These are phyloP conservation scores for Lordiphosa fenestrarum DNA, from an alignment of 2,888 invertebrate species.

Conservation along the genomic window DNA sequence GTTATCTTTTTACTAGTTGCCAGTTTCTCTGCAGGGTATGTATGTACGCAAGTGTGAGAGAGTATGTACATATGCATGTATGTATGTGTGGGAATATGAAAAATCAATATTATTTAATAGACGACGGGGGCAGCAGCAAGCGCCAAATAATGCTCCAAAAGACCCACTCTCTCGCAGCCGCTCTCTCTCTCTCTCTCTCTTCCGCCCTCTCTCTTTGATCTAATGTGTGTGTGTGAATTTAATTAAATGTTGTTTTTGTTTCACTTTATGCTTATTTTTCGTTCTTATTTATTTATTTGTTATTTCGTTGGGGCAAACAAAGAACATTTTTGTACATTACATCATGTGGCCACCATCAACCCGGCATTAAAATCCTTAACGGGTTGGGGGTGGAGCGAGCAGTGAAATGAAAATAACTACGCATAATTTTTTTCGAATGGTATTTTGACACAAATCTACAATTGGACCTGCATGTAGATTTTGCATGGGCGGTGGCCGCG, in stretches of 20 bases:
- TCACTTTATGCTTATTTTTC: constrained; percentile 58
- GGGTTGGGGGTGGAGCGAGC: constrained; percentile 16
- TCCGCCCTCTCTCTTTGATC: constrained; percentile 13
- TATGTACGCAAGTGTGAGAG: constrained; percentile 14
- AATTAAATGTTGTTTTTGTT: constrained; percentile 53
- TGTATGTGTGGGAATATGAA: constrained; percentile 62
- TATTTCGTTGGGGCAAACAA: constrained; percentile 54
- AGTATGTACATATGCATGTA: constrained; percentile 39
- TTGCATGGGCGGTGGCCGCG: too few species aligned
- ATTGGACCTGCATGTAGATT: too few species aligned
- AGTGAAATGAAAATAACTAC: constrained; percentile 33
- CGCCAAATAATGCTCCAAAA: constrained; percentile 52
- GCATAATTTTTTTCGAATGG: constrained; percentile 16
- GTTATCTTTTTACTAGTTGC: too few species aligned
- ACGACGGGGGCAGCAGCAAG: constrained; percentile 32
- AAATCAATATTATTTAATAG: constrained; percentile 75
- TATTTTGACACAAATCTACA: too few species aligned
- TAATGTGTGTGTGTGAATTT: constrained; percentile 38
- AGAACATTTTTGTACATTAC: constrained; percentile 58
- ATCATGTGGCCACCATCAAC: constrained; percentile 44
- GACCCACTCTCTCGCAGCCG: constrained; percentile 27
- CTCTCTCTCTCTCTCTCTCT: constrained; percentile 15
- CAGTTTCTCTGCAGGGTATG: too few species aligned
- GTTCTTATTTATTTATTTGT: constrained; percentile 53
- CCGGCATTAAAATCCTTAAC: constrained; percentile 34